Base-by-base conservation (phyloP, 2,888 invertebrate species). In the Platerodrilus igneus region DNA sequence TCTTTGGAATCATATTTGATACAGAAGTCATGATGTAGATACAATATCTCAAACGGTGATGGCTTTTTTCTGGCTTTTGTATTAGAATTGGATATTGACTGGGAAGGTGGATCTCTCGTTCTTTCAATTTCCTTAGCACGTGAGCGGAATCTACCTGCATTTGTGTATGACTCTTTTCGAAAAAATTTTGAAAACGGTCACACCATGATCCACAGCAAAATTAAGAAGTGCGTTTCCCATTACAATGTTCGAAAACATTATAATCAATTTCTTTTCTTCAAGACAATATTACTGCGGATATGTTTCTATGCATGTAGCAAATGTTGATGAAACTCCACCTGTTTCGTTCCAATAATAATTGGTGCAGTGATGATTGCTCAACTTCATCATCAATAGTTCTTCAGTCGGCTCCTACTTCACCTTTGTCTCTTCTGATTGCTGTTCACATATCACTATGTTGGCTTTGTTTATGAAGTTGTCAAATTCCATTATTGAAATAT, bases 141-240 rank as follows among this genome's bases (percentile, higher is more conserved):
- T 54, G 49, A 4, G 50, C 47, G 15, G 43, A 41, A 32, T 52
- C 51, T 20, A 42, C 45, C 19, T 52, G 47, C 52, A 52, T 51
- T 17, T 48, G 47, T 9, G 50, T 45, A 29, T 50, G 51, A 7
- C 50, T 21, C 41, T 45, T 11, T 25, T n/a, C 39, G 13, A 51
- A 23, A 48, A 26, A 51, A 36, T 50, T 45, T 37, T 48, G 33
- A 27, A 26, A 31, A 45, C 39, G 6, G 31, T 20, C 10, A 37
- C 19, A 30, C 23, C 11, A 14, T 44, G 32, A n/a, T n/a, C n/a
- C 18, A 9, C 10, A 22, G 43, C 17, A 20, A 40, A 26, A 28
- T 36, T 18, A 10, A 49, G 32, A 4, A 53, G 32, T 6, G 49
- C 52, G 27, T 55, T 55, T n/a, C 47, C 21, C 22, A 52, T 5